Evolutionary conservation across 2,113 vertebrate genomes (phyloP).

Genomic region (Channa maculata): DNA sequence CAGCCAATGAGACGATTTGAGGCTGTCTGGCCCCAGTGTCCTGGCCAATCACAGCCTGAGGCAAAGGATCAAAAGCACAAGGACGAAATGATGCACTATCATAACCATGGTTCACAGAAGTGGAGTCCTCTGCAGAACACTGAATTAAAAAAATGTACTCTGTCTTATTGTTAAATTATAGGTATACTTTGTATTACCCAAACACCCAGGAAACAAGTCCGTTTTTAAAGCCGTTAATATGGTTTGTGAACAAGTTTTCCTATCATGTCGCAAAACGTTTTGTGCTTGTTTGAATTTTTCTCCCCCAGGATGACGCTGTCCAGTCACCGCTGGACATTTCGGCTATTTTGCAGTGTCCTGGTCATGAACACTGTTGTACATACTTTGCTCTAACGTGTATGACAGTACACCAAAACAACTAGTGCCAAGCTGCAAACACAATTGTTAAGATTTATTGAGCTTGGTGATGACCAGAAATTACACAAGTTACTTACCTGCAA

Average conservation of each 20-base stretch:
- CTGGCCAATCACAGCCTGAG: conserved; percentile 56
- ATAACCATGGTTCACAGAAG: neutral
- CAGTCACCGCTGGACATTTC: conserved; percentile 1
- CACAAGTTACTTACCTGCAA: no score
- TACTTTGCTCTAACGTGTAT: neutral
- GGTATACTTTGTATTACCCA: neutral
- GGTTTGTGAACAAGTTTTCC: conserved; percentile 12
- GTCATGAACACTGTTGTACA: neutral
- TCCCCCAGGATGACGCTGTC: conserved; percentile 4
- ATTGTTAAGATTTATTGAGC: neutral
- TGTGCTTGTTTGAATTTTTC: conserved; percentile 5
- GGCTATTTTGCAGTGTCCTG: no score
- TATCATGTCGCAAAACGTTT: conserved; percentile 4
- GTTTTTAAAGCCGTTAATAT: conserved; percentile 10
- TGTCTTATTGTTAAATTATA: neutral
- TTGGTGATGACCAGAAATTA: neutral
- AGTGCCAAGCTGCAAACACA: neutral
- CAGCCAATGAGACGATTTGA: conserved; percentile 66
- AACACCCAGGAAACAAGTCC: neutral
- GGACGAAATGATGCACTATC: conserved; percentile 8
- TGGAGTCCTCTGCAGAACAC: neutral
- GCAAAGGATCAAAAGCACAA: conserved; percentile 51
- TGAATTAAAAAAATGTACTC: neutral
- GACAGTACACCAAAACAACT: neutral
- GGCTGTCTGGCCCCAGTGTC: conserved; percentile 36